Base-by-base conservation (phyloP, 1,140 invertebrate genomes). In the Steinernema feltiae region DNA sequence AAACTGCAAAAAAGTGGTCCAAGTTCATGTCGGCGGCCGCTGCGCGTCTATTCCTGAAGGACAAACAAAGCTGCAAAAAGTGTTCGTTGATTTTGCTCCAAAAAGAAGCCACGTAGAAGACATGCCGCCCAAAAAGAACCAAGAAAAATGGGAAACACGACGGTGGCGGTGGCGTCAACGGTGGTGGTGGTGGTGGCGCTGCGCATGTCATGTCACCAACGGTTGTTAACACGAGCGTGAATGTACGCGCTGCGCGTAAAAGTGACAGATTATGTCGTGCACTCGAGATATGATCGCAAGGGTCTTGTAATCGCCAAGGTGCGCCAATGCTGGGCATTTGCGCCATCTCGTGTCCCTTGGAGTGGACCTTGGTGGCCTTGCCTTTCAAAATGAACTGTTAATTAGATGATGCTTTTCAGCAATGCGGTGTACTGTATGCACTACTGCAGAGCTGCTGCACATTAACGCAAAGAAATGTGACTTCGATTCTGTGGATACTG, bases 141-240 rank as follows among this genome's bases (percentile, higher is more conserved):
- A 63, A 63, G 53, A 63, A 63, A 63, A n/a, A 63, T 63, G 53
- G 53, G 53, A 21, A 63, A 63, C 53, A 21, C 53, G n/a, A n/a
- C n/a, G n/a, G n/a, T n/a, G n/a, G n/a, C n/a, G n/a, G n/a, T n/a
- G n/a, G n/a, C n/a, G n/a, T n/a, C n/a, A n/a, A n/a, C n/a, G n/a
- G n/a, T n/a, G n/a, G n/a, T n/a, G n/a, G n/a, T n/a, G n/a, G n/a
- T n/a, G n/a, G 53, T 41, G 7, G 53, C 53, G 53, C 12, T n/a
- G 24, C 53, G 24, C 53, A 63, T 63, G 53, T 63, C 53, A 63
- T 63, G 53, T 63, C 24, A 27, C 24, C 53, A 7, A 63, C 53
- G 53, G 53, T 27, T 63, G 53, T 63, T 63, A 63, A 63, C 53
- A 27, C 24, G 53, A 63, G 53, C 35, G 18, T 15, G 24, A 12